phyloP scores from a whole-genome alignment of 2,888 invertebrate species.

The Myathropa florea region DNA sequence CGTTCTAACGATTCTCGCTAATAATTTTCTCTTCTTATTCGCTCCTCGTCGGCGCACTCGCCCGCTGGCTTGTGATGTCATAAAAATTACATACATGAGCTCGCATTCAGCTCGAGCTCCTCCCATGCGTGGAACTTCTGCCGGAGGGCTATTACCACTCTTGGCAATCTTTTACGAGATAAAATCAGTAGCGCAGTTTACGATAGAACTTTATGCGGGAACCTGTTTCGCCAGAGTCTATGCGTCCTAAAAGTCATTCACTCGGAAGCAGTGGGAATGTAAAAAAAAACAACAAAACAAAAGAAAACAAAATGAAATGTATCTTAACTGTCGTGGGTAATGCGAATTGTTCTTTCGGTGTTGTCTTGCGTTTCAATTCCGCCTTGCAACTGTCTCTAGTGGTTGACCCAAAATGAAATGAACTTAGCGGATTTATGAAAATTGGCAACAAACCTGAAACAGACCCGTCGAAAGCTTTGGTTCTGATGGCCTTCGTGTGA shows the following conservation, averaged over 20 bases:
- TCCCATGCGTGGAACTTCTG: constrained; percentile 16
- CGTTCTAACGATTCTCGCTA: constrained; percentile 13
- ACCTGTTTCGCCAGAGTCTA: constrained; percentile 47
- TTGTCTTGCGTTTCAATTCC: neutral
- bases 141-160: constrained; percentile 30
- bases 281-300: constrained; percentile 5
- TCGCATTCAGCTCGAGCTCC: constrained; percentile 1
- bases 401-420: constrained; percentile 40
- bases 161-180: constrained; percentile 52
- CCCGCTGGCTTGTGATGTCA: neutral
- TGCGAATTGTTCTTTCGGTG: neutral
- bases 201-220: constrained; percentile 49
- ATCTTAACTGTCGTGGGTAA: neutral
- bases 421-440: constrained; percentile 20
- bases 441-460: neutral
- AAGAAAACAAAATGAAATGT: neutral
- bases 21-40: constrained; percentile 32
- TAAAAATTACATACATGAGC: neutral
- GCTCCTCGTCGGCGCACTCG: neutral
- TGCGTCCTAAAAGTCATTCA: constrained; percentile 50
- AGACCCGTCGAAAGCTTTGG: neutral
- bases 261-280: constrained; percentile 52
- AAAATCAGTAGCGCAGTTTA: constrained; percentile 46
- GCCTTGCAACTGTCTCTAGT: neutral
- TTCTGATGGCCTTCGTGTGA: neutral